Conservation (phyloP, 2,113 vertebrate genomes). For the Diadophis punctatus region DNA sequence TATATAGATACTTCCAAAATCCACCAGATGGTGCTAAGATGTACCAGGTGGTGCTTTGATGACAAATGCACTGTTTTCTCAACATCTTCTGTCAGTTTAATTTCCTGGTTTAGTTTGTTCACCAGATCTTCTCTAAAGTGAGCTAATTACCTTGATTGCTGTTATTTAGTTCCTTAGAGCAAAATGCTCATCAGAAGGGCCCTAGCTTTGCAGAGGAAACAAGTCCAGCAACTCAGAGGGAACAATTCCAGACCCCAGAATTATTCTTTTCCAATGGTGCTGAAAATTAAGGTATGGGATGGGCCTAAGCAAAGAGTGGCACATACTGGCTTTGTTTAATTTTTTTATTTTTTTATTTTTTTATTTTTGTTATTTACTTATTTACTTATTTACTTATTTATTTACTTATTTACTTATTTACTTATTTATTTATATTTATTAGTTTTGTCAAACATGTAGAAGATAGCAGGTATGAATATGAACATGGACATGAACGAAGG, state of each 20-base stretch:
- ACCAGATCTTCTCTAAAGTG: background rate
- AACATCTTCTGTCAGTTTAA: background rate
- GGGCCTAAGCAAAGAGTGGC: background rate
- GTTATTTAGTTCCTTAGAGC: background rate
- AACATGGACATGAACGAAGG: too few relatives aligned
- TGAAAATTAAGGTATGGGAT: background rate
- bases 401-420: too few relatives aligned
- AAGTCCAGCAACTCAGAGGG: background rate
- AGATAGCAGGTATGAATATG: too few relatives aligned
- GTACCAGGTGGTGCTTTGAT: background rate
- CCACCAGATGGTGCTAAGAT: conserved; percentile 10
- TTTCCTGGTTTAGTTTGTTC: background rate
- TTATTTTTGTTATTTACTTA: too few relatives aligned
- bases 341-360: too few relatives aligned
- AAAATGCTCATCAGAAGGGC: background rate
- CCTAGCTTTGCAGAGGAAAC: background rate
- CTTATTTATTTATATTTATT: too few relatives aligned
- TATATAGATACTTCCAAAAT: background rate
- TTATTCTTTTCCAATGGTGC: background rate
- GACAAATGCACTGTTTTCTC: background rate
- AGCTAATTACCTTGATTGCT: conserved; percentile 10
- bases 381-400: too few relatives aligned
- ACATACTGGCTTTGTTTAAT: background rate
- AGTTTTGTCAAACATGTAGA: too few relatives aligned
- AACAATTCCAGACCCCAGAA: background rate